A percentile compares a stretch with the other conserved stretches of the same genome.
Conservation (phyloP, 2,888 invertebrate species). For the Microctonus hyperodae region DNA sequence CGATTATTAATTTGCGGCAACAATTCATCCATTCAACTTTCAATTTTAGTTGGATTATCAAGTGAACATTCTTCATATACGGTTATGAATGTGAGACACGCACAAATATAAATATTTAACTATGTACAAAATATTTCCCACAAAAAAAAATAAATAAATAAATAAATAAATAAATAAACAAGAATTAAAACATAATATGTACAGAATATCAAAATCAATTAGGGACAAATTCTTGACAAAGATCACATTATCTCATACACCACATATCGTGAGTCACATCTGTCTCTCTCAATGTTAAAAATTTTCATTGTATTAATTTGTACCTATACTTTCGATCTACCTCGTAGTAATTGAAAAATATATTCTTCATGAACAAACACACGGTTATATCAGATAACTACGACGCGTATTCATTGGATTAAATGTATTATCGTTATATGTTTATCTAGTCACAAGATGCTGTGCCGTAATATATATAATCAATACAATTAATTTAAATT, state of each 20-base stretch:
- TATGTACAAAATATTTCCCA: constrained; percentile 21
- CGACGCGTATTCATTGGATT: constrained; percentile 45
- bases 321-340: constrained; percentile 38
- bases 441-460: constrained; percentile 6
- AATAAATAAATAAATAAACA: neutral
- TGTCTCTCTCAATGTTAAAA: constrained; percentile 62
- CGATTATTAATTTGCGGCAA: neutral
- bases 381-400: constrained; percentile 15
- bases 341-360: constrained; percentile 22
- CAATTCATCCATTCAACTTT: neutral
- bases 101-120: constrained; percentile 26
- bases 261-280: constrained; percentile 55
- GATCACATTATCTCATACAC: neutral
- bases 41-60: constrained; percentile 41
- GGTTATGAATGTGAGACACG: constrained; percentile 52
- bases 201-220: constrained; percentile 17
- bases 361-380: neutral
- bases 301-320: constrained; percentile 52
- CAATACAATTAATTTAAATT: constrained; percentile 41
- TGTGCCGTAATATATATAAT: constrained; percentile 39
- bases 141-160: constrained; percentile 2
- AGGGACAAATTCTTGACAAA: neutral
- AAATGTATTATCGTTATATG: neutral
- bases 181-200: constrained; percentile 19
- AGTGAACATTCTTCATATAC: constrained; percentile 69